phyloP scores from a whole-genome alignment of 2,797 vertebrate species.

The Adrianichthys oophorus region DNA sequence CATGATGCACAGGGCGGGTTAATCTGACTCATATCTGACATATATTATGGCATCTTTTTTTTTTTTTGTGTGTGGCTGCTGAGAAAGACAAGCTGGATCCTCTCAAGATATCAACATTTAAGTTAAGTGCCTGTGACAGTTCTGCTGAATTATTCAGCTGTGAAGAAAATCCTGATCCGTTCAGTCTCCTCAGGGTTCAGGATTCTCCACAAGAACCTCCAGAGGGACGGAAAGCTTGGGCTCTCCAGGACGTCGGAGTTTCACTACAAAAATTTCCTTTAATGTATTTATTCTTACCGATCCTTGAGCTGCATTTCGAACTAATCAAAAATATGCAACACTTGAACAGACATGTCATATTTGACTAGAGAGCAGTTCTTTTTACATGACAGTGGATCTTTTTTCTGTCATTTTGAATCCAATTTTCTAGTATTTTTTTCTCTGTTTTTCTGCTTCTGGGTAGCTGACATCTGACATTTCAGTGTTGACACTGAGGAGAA shows the following conservation, averaged over 20 bases:
- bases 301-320: conserved; percentile 9
- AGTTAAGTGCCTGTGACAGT: conserved; percentile 39
- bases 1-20: neutral
- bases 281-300: neutral
- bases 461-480: conserved; percentile 48
- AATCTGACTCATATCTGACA: neutral
- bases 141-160: conserved; percentile 54
- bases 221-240: neutral
- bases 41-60: neutral
- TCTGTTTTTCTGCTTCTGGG: conserved; percentile 30
- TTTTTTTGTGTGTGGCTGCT: conserved; percentile 2
- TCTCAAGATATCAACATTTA: conserved; percentile 42
- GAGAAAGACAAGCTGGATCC: conserved; percentile 29
- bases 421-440: conserved; percentile 11
- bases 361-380: conserved; percentile 28
- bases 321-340: conserved; percentile 5
- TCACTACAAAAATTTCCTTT: neutral
- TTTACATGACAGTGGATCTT: conserved; percentile 32
- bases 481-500: conserved; percentile 54
- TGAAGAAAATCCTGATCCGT: conserved; percentile 38
- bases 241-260: conserved; percentile 3
- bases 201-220: conserved; percentile 26
- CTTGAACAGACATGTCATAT: conserved; percentile 5
- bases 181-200: conserved; percentile 28
- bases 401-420: conserved; percentile 45